Base-by-base conservation (phyloP, 2,113 vertebrate species). In the Falcunculus frontatus region DNA sequence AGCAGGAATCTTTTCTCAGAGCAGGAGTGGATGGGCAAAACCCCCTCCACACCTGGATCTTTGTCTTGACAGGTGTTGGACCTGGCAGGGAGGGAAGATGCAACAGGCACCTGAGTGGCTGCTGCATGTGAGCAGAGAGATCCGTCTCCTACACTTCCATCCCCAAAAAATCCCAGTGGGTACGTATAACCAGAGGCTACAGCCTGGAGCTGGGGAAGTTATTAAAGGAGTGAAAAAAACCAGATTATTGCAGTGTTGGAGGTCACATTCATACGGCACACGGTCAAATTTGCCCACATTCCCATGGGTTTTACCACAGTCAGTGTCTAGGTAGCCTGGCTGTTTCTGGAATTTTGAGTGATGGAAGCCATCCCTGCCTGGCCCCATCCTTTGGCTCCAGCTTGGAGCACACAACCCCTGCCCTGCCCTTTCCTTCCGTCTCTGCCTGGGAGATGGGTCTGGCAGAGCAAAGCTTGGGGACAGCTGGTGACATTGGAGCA, bases 231-330 rank as follows among this genome's bases (percentile, higher is more conserved):
- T 39, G 53, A 68, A 75, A 86, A 68, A 16, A 4, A 39, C 39
- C 11, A 77, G 60, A 44, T 86, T 57, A 75, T 62, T 65, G 32
- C n/a, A 21, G 29, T 22, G 27, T 8, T 55, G 23, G 50, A 67
- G 30, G 42, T 6, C 44, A 39, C 0, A 0, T 70, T 72, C 26
- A n/a, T 41, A 10, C 16, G 46, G 22, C 62, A 42, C 14, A n/a
- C 7, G 11, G 23, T 41, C 21, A 42, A 19, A 60, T 78, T 74
- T 47, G 4, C 23, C 44, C 9, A 3, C 57, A 29, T 68, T 49
- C 18, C 65, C 50, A 8, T 12, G 41, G 7, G 0, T 64, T 13
- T 67, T 60, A 42, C 32, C 62, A 64, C 25, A 47, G 25, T 7
- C 55, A 32, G 2, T 21, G 11, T 25, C 20, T 63, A 50, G 21